These are phyloP conservation scores for Nymphicus hollandicus DNA, from an alignment of 2,113 vertebrate species.

Conservation along the genomic window DNA sequence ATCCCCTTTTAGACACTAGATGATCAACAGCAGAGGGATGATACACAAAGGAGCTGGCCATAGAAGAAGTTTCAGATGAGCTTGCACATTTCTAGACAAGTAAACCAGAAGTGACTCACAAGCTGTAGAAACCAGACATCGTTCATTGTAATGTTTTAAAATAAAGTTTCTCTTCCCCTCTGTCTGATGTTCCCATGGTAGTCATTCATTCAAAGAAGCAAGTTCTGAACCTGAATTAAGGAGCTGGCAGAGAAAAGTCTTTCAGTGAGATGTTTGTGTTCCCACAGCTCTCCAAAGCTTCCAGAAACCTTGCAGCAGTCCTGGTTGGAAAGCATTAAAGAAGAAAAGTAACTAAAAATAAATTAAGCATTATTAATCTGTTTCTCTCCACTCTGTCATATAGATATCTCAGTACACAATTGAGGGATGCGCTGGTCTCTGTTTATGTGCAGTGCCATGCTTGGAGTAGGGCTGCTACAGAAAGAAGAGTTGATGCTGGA, in stretches of 20 bases:
- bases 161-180: not conserved
- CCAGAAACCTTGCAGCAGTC: not conserved
- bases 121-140: not conserved
- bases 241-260: not conserved
- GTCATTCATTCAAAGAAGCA: not conserved
- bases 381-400: not conserved
- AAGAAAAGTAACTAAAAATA: slow-evolving; percentile 16
- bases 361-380: not conserved
- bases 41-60: not conserved
- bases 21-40: not conserved
- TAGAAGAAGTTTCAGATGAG: not conserved
- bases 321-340: not conserved
- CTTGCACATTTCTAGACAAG: not conserved
- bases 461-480: not conserved
- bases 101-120: not conserved
- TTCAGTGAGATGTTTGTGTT: not conserved
- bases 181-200: not conserved
- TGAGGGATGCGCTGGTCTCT: not conserved
- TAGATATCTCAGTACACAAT: not conserved
- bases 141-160: not conserved
- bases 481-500: not conserved
- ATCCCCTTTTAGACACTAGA: not conserved
- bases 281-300: not conserved
- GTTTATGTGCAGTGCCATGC: not conserved
- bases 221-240: not conserved